A percentile compares a stretch with the other conserved stretches of the same genome.
These are phyloP conservation scores for Capra hircus DNA, from an alignment of 2,113 vertebrate species.

Conservation along the genomic window DNA sequence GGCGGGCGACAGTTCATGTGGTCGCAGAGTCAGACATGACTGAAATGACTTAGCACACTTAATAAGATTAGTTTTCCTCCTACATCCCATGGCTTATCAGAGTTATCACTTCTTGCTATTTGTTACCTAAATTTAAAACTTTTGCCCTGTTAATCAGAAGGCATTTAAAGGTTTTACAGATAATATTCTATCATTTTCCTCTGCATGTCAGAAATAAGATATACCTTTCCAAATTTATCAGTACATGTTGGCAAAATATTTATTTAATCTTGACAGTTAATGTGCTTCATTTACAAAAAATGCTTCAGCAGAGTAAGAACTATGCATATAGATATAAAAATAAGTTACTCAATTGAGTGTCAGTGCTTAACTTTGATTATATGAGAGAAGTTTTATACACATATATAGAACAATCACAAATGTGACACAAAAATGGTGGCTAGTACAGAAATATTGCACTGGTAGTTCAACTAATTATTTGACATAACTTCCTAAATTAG, in stretches of 20 bases:
- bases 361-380: not conserved
- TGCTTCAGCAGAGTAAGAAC: not conserved
- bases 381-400: not conserved
- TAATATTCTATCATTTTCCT: not conserved
- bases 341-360: not conserved
- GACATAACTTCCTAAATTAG: not conserved
- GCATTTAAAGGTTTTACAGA: not conserved
- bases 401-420: not conserved
- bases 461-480: not conserved
- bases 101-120: not conserved
- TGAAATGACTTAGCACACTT: not conserved
- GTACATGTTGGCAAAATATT: not conserved
- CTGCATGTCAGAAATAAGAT: not conserved
- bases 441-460: not conserved
- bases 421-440: not conserved
- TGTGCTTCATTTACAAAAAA: not conserved
- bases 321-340: not conserved
- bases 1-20: not conserved
- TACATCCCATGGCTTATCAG: not conserved
- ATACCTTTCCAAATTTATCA: not conserved
- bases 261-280: not conserved
- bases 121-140: not conserved
- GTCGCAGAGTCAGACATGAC: rapidly evolving
- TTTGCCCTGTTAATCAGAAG: not conserved
- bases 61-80: not conserved